Evolutionary conservation across 2,113 vertebrate genomes (phyloP), one percentile per base, ranked within the genome.

Genomic region (Tenebrosternarchus preto): DNA sequence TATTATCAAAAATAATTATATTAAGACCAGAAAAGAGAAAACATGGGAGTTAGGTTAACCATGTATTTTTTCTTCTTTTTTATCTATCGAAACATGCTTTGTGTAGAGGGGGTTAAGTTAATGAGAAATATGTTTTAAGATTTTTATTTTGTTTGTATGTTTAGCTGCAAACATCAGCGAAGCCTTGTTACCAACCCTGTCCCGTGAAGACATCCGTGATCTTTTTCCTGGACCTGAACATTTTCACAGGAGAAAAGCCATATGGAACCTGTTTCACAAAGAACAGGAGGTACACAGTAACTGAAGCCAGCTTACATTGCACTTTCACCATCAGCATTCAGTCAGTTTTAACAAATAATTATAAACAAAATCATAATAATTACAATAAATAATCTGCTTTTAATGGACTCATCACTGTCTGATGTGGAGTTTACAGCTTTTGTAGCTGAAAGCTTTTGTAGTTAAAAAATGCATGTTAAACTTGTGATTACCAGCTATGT

Each of bases 121-220:
- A 39, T 39, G 36, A 39, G 36, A 39, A 39, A 7, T 39, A 39
- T 39, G 3, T 39, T 39, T 39, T 39, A 39, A 39, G 3, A 39
- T 39, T 39, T 39, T 39, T 39, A 39, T 72, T 72, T 50, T 22
- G 15, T 55, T 55, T 55, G 50, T 53, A 39, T 81, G 12, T n/a
- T 24, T 33, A 81, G 84, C 43, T 80, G 84, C 78, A 19, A 84
- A 84, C 57, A 63, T 82, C 33, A 50, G 73, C 5, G 63, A 78
- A 63, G 76, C 66, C 7, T 53, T 83, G 60, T 46, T 83, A 24
- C 71, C 61, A 69, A 69, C 76, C 27, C 76, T 84, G 11, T 83
- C 84, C 19, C 22, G 80, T 2, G 80, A 86, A n/a, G 78, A 86
- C 63, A 86, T 86, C 22, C 78, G 78, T 60, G 75, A 87, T 60